A percentile compares a stretch with the other conserved stretches of the same genome.
These are phyloP conservation scores for Calidris pygmaea DNA, from an alignment of 2,113 vertebrate genomes.

Conservation along the genomic window DNA sequence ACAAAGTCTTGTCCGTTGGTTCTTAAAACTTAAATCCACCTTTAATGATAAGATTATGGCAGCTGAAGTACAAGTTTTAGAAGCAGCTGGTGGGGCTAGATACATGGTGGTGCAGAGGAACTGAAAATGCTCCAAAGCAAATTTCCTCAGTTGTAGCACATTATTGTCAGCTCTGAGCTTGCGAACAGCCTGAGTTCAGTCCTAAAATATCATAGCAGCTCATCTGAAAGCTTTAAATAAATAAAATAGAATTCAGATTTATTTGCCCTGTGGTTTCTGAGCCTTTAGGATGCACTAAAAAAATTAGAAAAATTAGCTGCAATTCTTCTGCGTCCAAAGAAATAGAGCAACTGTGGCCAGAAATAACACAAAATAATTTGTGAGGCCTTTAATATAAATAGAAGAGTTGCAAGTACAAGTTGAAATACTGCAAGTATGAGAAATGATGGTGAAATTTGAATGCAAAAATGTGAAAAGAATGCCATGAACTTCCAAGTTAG, in stretches of 20 bases:
- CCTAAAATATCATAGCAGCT: neutral
- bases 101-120: neutral
- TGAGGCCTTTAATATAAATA: neutral
- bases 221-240: neutral
- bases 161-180: neutral
- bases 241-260: neutral
- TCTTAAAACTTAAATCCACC: conserved; percentile 42
- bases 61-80: neutral
- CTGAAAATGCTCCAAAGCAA: neutral
- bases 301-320: neutral
- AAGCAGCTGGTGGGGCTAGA: neutral
- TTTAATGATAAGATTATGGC: conserved; percentile 22
- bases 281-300: neutral
- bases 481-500: neutral
- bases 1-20: neutral
- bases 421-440: neutral
- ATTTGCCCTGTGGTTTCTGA: neutral
- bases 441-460: neutral
- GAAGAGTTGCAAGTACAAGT: neutral
- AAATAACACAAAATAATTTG: neutral
- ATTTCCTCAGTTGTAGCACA: neutral
- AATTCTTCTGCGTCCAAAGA: neutral
- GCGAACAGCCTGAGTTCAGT: neutral
- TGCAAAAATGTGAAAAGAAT: neutral
- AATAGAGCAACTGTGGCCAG: neutral